A percentile compares a stretch with the other conserved stretches of the same genome.
phyloP scores from a whole-genome alignment of 2,888 invertebrate genomes.

The Hirtodrosophila histrioides region DNA sequence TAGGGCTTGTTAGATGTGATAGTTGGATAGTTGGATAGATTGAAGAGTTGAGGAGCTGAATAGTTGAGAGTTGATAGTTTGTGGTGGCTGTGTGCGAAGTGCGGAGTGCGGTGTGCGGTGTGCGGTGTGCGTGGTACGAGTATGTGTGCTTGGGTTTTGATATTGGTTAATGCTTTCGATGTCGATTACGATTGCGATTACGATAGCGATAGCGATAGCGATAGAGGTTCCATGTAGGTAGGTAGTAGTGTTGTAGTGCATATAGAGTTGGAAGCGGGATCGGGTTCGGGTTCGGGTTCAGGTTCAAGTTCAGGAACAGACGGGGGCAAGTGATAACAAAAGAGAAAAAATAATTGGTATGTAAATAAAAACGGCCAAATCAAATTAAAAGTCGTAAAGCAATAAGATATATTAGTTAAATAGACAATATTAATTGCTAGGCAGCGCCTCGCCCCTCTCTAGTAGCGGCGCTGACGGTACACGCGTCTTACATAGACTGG shows the following conservation, averaged over 20 bases:
- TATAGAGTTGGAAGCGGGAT: slow-evolving; percentile 17
- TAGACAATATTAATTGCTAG: slow-evolving; percentile 61
- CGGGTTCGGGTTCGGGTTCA: slow-evolving; percentile 31
- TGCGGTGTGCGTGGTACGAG: slow-evolving; percentile 12
- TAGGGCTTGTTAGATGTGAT: slow-evolving; percentile 51
- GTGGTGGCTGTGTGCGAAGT: too few relatives aligned
- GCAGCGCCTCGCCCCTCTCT: slow-evolving; percentile 52
- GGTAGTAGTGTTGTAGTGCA: slow-evolving; percentile 33
- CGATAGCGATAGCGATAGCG: slow-evolving; percentile 14
- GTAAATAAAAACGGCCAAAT: slow-evolving; percentile 59
- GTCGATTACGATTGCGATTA: slow-evolving; percentile 17
- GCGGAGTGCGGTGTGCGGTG: slow-evolving; percentile 7
- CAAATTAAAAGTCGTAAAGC: slow-evolving; percentile 37
- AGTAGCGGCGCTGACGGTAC: slow-evolving; percentile 77
- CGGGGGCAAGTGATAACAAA: slow-evolving; percentile 18
- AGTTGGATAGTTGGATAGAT: slow-evolving; percentile 41
- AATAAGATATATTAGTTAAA: slow-evolving; percentile 65
- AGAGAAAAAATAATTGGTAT: slow-evolving; percentile 13
- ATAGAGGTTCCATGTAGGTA: slow-evolving; percentile 41
- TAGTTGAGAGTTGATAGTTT: too few relatives aligned
- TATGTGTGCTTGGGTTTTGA: slow-evolving; percentile 21
- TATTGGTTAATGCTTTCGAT: slow-evolving; percentile 45
- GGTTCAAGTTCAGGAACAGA: slow-evolving; percentile 29
- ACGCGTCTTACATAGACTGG: slow-evolving; percentile 81
- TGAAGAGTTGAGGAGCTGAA: slow-evolving; percentile 18